A percentile compares a stretch with the other conserved stretches of the same genome.
These are phyloP conservation scores for Barypeithes pellucidus DNA, from an alignment of 2,888 invertebrate species.

Conservation along the genomic window DNA sequence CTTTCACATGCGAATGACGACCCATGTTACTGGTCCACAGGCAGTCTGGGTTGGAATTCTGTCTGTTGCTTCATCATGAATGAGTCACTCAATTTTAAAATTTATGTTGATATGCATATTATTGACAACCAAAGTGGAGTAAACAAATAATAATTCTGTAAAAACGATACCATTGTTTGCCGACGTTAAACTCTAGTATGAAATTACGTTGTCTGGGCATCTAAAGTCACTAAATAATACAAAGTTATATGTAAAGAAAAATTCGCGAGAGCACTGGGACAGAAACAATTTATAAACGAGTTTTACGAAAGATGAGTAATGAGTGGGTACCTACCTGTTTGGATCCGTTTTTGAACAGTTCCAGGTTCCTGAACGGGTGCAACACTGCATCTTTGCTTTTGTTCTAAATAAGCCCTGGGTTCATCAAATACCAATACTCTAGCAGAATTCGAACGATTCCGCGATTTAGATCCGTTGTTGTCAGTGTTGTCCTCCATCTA, in stretches of 20 bases:
- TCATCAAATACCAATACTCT: slow-evolving; percentile 86
- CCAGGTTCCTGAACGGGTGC: slow-evolving; percentile 52
- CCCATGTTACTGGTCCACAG: slow-evolving; percentile 12
- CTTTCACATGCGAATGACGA: slow-evolving; percentile 11
- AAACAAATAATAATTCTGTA: slow-evolving; percentile 5
- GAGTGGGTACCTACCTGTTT: slow-evolving; percentile 35
- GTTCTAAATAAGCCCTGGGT: slow-evolving; percentile 68
- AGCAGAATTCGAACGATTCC: slow-evolving; percentile 76
- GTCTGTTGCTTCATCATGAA: slow-evolving; percentile 18
- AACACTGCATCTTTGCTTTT: slow-evolving; percentile 62
- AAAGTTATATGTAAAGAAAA: not conserved
- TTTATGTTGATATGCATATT: slow-evolving; percentile 10
- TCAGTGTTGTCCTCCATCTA: slow-evolving; percentile 66
- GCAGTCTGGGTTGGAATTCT: slow-evolving; percentile 18
- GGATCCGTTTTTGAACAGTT: slow-evolving; percentile 31
- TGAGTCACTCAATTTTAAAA: slow-evolving; percentile 19
- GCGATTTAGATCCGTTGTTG: slow-evolving; percentile 66
- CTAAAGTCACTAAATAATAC: not conserved
- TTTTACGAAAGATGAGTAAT: not conserved
- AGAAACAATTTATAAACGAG: not conserved
- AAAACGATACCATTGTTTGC: too few species aligned
- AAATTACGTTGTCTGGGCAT: not conserved
- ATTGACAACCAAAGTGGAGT: slow-evolving; percentile 8
- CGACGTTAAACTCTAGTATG: too few species aligned
- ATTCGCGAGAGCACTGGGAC: not conserved